phyloP scores from a whole-genome alignment of 2,113 vertebrate species.

The Smithornis capensis region DNA sequence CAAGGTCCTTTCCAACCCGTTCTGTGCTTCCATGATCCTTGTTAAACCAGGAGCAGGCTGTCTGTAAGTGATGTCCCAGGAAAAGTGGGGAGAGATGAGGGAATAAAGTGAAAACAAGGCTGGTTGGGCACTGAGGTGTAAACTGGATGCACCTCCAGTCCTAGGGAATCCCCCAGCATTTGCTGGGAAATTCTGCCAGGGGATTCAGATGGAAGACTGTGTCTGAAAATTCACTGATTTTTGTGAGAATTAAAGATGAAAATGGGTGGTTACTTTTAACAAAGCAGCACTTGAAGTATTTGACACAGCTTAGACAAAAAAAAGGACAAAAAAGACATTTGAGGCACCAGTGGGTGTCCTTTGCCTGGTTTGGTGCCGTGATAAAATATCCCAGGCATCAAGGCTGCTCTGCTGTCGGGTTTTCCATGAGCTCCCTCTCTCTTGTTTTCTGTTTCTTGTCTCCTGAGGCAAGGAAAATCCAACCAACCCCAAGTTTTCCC shows the following conservation, averaged over 20 bases:
- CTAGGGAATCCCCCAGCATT: not conserved
- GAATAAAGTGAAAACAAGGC: not conserved
- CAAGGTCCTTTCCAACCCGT: not conserved
- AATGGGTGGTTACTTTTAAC: not conserved
- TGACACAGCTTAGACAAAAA: not conserved
- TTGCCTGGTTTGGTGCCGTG: not conserved
- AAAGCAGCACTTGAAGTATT: not conserved
- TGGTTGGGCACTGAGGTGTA: not conserved
- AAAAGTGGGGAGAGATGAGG: not conserved
- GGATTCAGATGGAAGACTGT: not conserved
- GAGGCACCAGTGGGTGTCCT: not conserved
- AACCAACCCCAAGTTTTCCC: not conserved
- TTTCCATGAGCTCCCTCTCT: not conserved
- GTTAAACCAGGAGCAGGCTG: not conserved
- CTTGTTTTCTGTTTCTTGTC: not conserved
- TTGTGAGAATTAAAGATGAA: not conserved
- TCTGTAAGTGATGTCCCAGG: not conserved
- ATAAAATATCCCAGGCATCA: not conserved
- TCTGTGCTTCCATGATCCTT: not conserved
- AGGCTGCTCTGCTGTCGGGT: not conserved
- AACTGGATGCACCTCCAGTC: not conserved
- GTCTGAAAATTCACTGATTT: not conserved
- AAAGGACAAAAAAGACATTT: not conserved
- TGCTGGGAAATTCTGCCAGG: not conserved
- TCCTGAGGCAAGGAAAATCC: not conserved